Evolutionary conservation across 2,113 vertebrate species (phyloP).

Genomic region (Maccullochella peelii): DNA sequence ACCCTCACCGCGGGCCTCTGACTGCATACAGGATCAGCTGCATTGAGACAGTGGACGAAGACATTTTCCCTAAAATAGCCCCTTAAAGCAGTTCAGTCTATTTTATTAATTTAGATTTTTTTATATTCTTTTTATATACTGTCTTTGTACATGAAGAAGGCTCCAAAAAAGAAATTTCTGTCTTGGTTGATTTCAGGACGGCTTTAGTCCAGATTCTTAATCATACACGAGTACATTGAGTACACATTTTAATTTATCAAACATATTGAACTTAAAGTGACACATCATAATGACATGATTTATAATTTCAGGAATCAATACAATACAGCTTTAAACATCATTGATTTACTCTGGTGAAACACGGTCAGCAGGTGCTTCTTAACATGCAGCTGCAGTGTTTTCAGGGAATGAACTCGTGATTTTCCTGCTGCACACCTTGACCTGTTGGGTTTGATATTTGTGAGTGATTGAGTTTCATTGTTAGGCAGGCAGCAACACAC

Average conservation of each 20-base stretch:
- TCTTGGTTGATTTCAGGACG: not conserved
- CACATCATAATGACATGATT: conserved; percentile 11
- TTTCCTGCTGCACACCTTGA: conserved; percentile 41
- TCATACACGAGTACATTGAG: not conserved
- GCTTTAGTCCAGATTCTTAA: not conserved
- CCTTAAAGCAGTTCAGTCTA: not conserved
- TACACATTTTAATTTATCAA: not conserved
- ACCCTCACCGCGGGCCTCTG: conserved; percentile 46
- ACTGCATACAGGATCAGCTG: conserved; percentile 60
- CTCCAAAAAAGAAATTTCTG: not conserved
- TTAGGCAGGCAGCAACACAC: conserved; percentile 37
- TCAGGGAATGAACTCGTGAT: conserved; percentile 45
- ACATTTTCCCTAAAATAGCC: not conserved
- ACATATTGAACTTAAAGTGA: conserved; percentile 11
- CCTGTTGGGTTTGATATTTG: conserved; percentile 67
- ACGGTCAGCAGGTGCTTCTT: conserved; percentile 27
- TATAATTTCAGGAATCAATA: conserved; percentile 17
- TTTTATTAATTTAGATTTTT: not conserved
- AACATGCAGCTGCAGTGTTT: conserved; percentile 43
- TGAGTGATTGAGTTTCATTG: conserved; percentile 70
- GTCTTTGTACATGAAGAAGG: not conserved
- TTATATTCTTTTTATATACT: not conserved
- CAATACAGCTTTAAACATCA: conserved; percentile 1
- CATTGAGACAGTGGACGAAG: not conserved
- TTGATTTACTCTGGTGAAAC: conserved; percentile 9